These are phyloP conservation scores for Puffinus mauretanicus DNA, from an alignment of 2,113 vertebrate genomes.

Conservation along the genomic window DNA sequence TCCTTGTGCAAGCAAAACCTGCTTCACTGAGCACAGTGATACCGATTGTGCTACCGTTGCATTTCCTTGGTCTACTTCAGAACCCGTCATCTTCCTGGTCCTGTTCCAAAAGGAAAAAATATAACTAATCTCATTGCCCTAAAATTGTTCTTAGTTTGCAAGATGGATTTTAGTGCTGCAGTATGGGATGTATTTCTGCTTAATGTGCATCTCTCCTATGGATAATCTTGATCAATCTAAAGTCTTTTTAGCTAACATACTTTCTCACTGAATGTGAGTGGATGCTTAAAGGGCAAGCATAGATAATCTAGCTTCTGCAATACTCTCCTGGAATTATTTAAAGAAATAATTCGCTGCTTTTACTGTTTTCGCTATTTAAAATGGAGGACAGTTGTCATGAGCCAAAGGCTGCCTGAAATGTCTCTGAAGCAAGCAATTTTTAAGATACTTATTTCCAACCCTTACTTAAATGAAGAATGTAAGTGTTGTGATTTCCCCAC, in stretches of 20 bases:
- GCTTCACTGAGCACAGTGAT: neutral
- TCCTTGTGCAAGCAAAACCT: neutral
- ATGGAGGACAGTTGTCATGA: neutral
- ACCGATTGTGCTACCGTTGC: neutral
- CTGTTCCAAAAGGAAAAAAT: neutral
- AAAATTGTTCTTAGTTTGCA: neutral
- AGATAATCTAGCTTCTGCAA: neutral
- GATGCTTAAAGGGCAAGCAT: neutral
- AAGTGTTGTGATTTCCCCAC: neutral
- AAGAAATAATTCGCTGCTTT: neutral
- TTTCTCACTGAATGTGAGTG: neutral
- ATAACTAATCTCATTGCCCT: neutral
- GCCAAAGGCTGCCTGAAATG: neutral
- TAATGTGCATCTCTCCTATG: neutral
- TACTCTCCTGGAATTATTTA: neutral
- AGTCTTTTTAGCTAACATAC: neutral
- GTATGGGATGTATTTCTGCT: neutral
- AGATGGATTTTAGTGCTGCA: neutral
- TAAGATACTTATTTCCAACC: neutral
- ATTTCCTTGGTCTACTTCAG: neutral
- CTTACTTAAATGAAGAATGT: neutral
- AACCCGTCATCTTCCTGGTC: neutral
- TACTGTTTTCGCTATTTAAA: neutral
- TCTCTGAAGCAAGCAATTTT: neutral
- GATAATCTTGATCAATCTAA: neutral